Percentiles rank a stretch among this genome's conserved stretches.
Evolutionary conservation across 2,888 invertebrate genomes (phyloP).

Genomic region (Calameuta filiformis): DNA sequence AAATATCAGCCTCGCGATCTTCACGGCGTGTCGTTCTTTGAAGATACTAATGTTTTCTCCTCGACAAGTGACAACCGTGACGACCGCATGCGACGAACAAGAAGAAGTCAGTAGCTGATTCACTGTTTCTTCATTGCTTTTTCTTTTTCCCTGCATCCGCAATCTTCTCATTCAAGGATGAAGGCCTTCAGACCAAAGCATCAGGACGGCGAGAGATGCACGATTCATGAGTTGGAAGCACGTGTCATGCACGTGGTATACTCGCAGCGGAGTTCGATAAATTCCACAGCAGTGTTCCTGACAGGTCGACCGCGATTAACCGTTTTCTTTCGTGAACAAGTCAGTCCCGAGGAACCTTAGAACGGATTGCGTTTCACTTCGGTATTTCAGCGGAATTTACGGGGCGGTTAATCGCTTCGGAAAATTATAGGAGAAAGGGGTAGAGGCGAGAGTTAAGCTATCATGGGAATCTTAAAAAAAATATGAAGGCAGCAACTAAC

Average conservation of each 20-base stretch:
- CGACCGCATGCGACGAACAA: not conserved
- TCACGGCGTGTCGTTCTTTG: not conserved
- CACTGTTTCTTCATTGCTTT: not conserved
- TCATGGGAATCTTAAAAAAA: not conserved
- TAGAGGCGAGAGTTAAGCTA: not conserved
- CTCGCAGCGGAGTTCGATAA: not conserved
- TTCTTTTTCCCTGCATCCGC: not conserved
- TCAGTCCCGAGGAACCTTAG: not conserved
- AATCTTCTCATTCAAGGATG: not conserved
- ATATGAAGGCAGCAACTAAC: no score
- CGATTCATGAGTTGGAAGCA: not conserved
- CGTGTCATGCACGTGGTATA: not conserved
- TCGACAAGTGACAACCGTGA: not conserved
- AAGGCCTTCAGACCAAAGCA: not conserved
- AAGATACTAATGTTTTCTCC: not conserved
- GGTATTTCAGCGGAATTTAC: not conserved
- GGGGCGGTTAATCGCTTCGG: not conserved
- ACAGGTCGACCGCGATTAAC: not conserved
- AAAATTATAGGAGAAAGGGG: not conserved
- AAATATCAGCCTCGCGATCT: not conserved
- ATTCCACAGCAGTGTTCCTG: not conserved
- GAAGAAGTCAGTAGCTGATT: not conserved
- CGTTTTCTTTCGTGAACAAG: not conserved
- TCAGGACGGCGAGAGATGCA: not conserved
- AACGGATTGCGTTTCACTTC: slow-evolving; percentile 8